Evolutionary conservation across 2,113 vertebrate genomes (phyloP).

Genomic region (Cryptomyrus ogoouensis): DNA sequence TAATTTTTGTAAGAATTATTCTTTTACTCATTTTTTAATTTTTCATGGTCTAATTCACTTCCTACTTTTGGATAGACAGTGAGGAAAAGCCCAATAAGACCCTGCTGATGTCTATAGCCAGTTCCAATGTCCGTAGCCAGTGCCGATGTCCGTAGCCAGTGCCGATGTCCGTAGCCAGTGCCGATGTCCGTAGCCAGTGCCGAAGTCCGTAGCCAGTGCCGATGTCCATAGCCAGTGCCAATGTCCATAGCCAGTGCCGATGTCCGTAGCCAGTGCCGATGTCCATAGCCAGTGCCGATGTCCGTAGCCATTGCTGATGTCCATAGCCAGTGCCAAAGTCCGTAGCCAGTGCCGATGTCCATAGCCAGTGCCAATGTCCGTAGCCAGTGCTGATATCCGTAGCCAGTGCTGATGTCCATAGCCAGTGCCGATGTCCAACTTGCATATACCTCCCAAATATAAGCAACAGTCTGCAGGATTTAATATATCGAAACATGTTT

Average conservation of each 20-base stretch:
- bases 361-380: neutral
- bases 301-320: neutral
- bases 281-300: no score
- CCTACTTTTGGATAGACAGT: neutral
- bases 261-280: neutral
- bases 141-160: no score
- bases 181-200: neutral
- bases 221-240: neutral
- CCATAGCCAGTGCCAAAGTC: no score
- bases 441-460: neutral
- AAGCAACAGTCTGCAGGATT: neutral
- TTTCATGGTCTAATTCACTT: neutral
- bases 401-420: neutral
- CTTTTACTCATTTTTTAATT: neutral
- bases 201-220: neutral
- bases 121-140: neutral
- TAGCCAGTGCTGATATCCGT: neutral
- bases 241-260: neutral
- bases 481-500: conserved; percentile 46
- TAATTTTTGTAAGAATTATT: neutral
- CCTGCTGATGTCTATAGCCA: neutral
- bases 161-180: neutral
- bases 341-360: no score
- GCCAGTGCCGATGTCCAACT: neutral
- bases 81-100: neutral